Evolutionary conservation across 1,140 invertebrate genomes (phyloP).

Genomic region (Linepithema humile): DNA sequence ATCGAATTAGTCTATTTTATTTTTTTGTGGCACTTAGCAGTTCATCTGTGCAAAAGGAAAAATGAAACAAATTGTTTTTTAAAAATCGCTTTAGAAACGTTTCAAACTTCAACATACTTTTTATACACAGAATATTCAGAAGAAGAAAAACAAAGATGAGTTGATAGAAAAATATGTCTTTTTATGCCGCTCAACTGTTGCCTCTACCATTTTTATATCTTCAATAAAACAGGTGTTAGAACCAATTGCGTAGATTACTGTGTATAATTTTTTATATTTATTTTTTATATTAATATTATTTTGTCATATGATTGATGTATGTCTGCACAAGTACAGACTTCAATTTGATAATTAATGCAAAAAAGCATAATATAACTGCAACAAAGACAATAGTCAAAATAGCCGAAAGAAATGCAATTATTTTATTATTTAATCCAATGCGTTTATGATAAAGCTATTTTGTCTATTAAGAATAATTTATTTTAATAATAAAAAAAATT

Average conservation of each 20-base stretch:
- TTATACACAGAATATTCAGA: no score
- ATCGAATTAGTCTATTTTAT: no score
- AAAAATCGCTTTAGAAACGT: no score
- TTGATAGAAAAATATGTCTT: no score
- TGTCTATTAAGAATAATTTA: neutral
- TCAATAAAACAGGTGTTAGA: neutral
- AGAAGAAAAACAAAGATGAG: no score
- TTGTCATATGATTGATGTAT: neutral
- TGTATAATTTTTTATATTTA: neutral
- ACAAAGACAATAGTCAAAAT: neutral
- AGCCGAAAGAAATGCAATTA: neutral
- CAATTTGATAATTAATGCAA: neutral
- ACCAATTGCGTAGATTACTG: neutral
- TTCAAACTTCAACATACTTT: no score
- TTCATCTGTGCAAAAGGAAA: no score
- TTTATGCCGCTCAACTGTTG: no score
- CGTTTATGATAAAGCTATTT: neutral
- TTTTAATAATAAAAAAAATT: neutral
- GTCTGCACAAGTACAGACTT: neutral
- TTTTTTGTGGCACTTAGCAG: no score
- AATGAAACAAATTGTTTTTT: no score
- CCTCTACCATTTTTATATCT: no score
- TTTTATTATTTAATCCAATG: constrained; percentile 10
- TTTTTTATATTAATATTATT: neutral
- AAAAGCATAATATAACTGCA: constrained; percentile 3